These are phyloP conservation scores for Lasioglossum calceatum DNA, from an alignment of 2,888 invertebrate species.

Conservation along the genomic window DNA sequence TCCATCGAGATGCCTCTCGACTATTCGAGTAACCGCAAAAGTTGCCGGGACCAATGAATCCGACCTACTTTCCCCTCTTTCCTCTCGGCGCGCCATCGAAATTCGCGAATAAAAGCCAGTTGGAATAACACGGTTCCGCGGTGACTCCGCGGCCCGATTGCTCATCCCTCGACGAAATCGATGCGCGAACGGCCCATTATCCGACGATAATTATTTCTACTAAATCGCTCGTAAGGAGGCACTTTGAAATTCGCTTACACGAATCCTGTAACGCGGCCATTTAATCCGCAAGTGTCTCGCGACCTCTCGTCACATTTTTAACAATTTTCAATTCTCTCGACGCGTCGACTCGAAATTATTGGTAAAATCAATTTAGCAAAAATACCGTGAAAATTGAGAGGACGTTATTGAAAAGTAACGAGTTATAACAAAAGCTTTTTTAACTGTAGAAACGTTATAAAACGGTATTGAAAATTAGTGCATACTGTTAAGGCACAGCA, in stretches of 20 bases:
- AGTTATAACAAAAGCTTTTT: no score
- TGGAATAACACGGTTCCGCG: not conserved
- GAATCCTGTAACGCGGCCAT: not conserved
- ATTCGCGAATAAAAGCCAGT: not conserved
- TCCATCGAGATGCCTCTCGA: slow-evolving; percentile 2
- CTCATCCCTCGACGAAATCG: not conserved
- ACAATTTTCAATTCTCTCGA: not conserved
- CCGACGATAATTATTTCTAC: not conserved
- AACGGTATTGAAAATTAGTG: no score
- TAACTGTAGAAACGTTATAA: no score
- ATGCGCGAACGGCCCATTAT: not conserved
- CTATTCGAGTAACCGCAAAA: slow-evolving; percentile 28
- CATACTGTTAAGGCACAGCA: no score
- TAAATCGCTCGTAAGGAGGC: not conserved
- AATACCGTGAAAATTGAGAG: no score
- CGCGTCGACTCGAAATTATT: not conserved
- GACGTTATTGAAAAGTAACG: no score
- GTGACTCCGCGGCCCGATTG: not conserved
- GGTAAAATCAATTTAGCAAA: not conserved
- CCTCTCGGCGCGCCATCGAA: not conserved
- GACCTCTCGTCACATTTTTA: not conserved
- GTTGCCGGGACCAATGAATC: not conserved
- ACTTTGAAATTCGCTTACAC: not conserved
- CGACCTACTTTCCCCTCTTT: slow-evolving; percentile 16
- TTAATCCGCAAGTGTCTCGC: not conserved